Evolutionary conservation across 2,888 invertebrate species (phyloP), one percentile per base, ranked within the genome.

Genomic region (Agriopis aurantiaria): DNA sequence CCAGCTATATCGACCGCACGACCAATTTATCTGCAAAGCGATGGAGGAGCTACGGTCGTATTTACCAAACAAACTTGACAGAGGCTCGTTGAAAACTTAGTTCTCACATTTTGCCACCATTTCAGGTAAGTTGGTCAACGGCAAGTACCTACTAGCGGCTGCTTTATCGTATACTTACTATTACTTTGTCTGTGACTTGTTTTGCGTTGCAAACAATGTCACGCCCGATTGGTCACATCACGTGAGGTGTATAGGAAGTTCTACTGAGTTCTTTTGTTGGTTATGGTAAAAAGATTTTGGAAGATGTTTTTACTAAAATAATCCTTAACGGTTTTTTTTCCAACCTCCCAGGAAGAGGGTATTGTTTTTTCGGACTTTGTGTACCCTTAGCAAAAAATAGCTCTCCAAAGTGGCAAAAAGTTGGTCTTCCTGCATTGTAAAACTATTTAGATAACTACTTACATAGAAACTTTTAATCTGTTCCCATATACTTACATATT

Each of bases 181-280:
- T 9, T 57, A 45, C 23, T 48, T 46, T 46, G 23, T 58, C 58
- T 58, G 46, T 46, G 58, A 45, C 49, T 63, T 56, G 62, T 43
- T 59, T 80, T 86, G 83, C 86, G 85, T 72, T 81, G 85, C n/a
- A 62, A 57, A 55, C 40, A 17, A 23, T 55, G 70, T 66, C 75
- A 82, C 46, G 66, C 70, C 43, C 58, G 70, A 66, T 70, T 55
- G 66, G 74, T 56, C 69, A 75, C 67, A 69, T 65, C 70, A 76
- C 69, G 53, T 67, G 59, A 63, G 23, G 17, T 45, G 43, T 48
- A 23, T 23, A 55, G 59, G 68, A 60, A 66, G 52, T 60, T 58
- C 46, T 46, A 17, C 60, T 12, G 8, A 11, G n/a, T 17, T 55
- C 14, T 33, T 43, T 23, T 23, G 17, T n/a, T 33, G 2, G 48